A percentile compares a stretch with the other conserved stretches of the same genome.
phyloP scores from a whole-genome alignment of 2,113 vertebrate genomes.

The Sylvia atricapilla region DNA sequence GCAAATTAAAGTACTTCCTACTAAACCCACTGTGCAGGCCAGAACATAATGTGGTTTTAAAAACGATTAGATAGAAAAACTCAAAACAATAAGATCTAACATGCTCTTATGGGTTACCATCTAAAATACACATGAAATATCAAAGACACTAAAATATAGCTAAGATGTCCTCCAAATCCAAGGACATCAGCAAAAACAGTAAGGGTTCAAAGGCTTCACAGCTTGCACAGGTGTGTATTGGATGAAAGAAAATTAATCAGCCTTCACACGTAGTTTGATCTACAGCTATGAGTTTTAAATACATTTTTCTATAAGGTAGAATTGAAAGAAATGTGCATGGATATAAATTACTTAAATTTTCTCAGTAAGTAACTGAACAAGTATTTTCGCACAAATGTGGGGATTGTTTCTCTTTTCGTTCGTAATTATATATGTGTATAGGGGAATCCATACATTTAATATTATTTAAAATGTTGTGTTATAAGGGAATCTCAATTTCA shows the following conservation, averaged over 20 bases:
- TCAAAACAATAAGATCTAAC: accelerated
- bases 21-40: not conserved
- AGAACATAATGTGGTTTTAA: not conserved
- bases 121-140: not conserved
- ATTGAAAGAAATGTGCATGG: not conserved
- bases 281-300: not conserved
- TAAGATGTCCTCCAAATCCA: not conserved
- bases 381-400: not conserved
- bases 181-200: not conserved
- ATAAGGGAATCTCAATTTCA: not conserved
- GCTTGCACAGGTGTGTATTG: not conserved
- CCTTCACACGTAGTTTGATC: not conserved
- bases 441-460: not conserved
- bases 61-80: not conserved
- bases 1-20: not conserved
- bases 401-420: not conserved
- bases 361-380: not conserved
- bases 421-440: not conserved
- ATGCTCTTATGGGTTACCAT: not conserved
- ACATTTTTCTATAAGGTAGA: not conserved
- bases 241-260: not conserved
- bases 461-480: too few relatives aligned
- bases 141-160: not conserved
- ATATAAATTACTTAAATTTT: not conserved
- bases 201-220: not conserved